phyloP scores from a whole-genome alignment of 2,888 invertebrate genomes.

The Morpho helenor region DNA sequence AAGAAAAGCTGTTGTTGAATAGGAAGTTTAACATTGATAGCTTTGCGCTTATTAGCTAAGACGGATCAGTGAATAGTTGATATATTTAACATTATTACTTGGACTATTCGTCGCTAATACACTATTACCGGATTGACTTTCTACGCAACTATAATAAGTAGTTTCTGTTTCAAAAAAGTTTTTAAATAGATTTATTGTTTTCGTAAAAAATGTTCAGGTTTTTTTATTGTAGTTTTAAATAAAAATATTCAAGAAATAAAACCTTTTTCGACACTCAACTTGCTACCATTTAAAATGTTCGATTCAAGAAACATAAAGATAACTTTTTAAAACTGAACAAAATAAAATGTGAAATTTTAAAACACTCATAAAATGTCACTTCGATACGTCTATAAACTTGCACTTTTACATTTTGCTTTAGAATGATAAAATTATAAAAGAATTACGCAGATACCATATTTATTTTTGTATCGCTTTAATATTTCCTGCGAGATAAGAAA shows the following conservation, averaged over 20 bases:
- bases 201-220: no score
- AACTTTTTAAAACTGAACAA: neutral
- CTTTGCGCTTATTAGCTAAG: neutral
- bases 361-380: slow-evolving; percentile 1
- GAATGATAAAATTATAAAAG: neutral
- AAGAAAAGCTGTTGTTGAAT: slow-evolving; percentile 8
- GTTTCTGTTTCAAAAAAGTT: no score
- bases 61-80: neutral
- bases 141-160: no score
- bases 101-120: no score
- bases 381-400: slow-evolving; percentile 1
- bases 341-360: neutral
- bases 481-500: neutral
- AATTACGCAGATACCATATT: neutral
- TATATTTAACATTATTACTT: no score
- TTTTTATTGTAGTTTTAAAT: no score
- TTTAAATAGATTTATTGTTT: no score
- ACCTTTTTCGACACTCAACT: no score
- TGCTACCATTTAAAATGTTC: no score
- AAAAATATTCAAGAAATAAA: no score
- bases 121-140: no score
- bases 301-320: no score
- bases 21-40: slow-evolving; percentile 3
- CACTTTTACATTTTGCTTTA: slow-evolving; percentile 1
- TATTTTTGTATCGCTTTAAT: slow-evolving; percentile 3